These are phyloP conservation scores for Cheilosia soror DNA, from an alignment of 2,888 invertebrate species.

Conservation along the genomic window DNA sequence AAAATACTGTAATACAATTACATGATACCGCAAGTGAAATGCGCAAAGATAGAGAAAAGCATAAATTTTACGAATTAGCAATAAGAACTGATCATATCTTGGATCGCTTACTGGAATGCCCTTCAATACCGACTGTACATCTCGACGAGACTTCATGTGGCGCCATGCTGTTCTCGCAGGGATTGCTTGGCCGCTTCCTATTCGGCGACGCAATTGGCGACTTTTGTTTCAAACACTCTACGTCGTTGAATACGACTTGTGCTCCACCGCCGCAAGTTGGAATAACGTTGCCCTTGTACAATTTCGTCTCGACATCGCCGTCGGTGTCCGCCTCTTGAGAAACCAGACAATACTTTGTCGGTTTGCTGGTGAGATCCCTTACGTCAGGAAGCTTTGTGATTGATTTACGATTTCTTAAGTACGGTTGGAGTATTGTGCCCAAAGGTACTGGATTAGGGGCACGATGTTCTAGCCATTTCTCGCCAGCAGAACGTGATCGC, in stretches of 20 bases:
- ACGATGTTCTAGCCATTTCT: constrained; percentile 94
- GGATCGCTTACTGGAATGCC: constrained; percentile 82
- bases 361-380: constrained; percentile 90
- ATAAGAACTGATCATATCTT: constrained; percentile 78
- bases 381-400: constrained; percentile 92
- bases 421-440: constrained; percentile 95
- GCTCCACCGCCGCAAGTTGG: constrained; percentile 98
- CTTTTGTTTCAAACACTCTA: constrained; percentile 93
- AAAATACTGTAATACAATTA: constrained; percentile 62
- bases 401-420: constrained; percentile 92
- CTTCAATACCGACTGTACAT: constrained; percentile 83
- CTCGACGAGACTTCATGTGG: constrained; percentile 81
- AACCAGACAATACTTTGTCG: constrained; percentile 95
- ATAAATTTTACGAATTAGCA: constrained; percentile 42
- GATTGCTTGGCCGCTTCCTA: constrained; percentile 82
- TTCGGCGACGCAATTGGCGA: constrained; percentile 87
- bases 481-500: constrained; percentile 92
- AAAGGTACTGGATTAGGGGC: constrained; percentile 91
- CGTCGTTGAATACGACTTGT: constrained; percentile 97
- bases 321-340: constrained; percentile 96
- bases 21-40: constrained; percentile 47
- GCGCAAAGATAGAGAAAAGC: constrained; percentile 38
- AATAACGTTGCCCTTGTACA: constrained; percentile 97
- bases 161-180: constrained; percentile 77
- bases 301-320: constrained; percentile 96